Base-by-base conservation (phyloP, 2,113 vertebrate genomes). In the Hemicordylus capensis region DNA sequence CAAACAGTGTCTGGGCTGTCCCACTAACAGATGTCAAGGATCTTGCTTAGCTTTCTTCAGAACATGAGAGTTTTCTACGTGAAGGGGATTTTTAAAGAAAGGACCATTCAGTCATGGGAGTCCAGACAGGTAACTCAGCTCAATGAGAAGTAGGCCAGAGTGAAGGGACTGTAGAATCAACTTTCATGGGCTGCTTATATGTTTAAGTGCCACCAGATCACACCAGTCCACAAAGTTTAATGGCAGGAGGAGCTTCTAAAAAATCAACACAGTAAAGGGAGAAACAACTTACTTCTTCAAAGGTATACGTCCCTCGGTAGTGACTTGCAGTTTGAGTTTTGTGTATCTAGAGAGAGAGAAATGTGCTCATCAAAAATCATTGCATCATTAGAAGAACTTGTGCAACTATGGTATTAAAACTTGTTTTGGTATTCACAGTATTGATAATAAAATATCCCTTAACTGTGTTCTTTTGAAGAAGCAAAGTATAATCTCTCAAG, bases 261-360 rank as follows among this genome's bases (percentile, higher is more conserved):
- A 76, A 64, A 2, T 1, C 54, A 84, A 64, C 34, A 37, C 1
- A 0, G 0, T 7, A n/a, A 17, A 72, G 73, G 4, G 19, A 19
- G 58, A 72, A 24, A 19, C 75, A 90, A 96, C 98, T 98, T 97
- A 99, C 98, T 98, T 99, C 96, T 99, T 99, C 89, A 99, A 96
- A 91, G 98, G 98, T 95, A 99, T 99, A 86, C 97, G 96, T 1
- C 98, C 98, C 92, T 99, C 98, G n/a, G 98, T 97, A 93, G 97
- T 99, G 84, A 98, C 97, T 95, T 99, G 98, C 90, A 99, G 96
- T 88, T 98, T 98, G 80, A 99, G 96, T 89, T 98, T 98, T 17
- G 97, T 98, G 92, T 99, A 99, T 89, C 98, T 99, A 96, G 44
- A 89, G 80, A 94, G 82, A 74, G 90, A 58, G 91, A 91, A 56